Conservation (phyloP, 1,140 invertebrate species). For the Drosophila ohnishii region DNA sequence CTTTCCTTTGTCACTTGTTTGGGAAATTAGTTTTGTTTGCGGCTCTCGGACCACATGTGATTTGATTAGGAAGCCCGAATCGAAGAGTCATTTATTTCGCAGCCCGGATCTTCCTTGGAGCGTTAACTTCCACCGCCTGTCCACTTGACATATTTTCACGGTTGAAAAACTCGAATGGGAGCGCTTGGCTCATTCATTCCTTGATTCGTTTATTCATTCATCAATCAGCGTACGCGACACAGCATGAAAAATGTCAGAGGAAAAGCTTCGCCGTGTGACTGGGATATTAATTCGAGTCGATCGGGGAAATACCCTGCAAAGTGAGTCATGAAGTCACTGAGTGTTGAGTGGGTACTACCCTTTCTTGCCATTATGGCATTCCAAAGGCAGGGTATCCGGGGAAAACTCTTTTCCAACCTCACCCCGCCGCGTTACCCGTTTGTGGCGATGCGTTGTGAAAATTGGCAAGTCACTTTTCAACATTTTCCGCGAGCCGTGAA, state of each 20-base stretch:
- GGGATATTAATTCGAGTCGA: background rate
- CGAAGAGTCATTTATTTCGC: constrained; percentile 49
- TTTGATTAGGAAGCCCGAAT: constrained; percentile 65
- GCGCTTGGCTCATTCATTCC: constrained; percentile 61
- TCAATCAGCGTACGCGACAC: constrained; percentile 72
- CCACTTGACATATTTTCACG: constrained; percentile 70
- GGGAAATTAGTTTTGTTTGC: constrained; percentile 55
- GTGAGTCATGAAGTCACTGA: background rate
- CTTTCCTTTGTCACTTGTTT: constrained; percentile 43
- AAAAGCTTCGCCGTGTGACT: constrained; percentile 31
- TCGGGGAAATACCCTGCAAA: constrained; percentile 29
- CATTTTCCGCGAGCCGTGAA: constrained; percentile 56
- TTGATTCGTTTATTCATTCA: constrained; percentile 72
- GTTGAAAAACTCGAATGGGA: constrained; percentile 56
- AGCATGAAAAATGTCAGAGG: constrained; percentile 72
- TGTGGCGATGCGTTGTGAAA: constrained; percentile 60
- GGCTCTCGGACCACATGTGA: constrained; percentile 52
- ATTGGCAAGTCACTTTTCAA: constrained; percentile 76
- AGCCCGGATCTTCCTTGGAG: constrained; percentile 3
- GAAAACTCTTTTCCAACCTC: constrained; percentile 9
- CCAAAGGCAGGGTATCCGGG: constrained; percentile 3
- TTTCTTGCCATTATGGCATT: background rate
- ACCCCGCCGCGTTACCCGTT: constrained; percentile 21
- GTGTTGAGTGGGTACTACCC: background rate
- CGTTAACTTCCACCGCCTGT: constrained; percentile 38